Base-by-base conservation (phyloP, 2,797 vertebrate species). In the Ctenopoma kingsleyae region DNA sequence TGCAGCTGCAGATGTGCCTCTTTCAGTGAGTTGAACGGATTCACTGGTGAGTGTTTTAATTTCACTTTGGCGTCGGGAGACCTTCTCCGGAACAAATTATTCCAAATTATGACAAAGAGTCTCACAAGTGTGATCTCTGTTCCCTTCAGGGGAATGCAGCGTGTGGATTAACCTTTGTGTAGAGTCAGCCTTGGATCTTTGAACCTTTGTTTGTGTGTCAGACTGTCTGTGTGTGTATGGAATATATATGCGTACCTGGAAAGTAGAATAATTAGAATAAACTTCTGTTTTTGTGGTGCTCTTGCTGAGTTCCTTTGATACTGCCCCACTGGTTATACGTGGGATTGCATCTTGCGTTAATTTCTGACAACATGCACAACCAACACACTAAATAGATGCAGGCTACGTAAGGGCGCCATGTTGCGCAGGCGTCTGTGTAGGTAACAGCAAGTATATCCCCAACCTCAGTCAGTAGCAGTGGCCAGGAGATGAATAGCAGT, bases 21-120 rank as follows among this genome's bases (percentile, higher is more conserved):
- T 67, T 22, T 54, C 53, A 59, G 38, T 20, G 40, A 60, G 40
- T 20, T 8, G 16, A 35, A 62, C 57, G 53, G 51, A 70, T 70
- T 70, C 74, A 53, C 65, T 56, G 65, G 52, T 23, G 49, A 77
- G 74, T 64, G 71, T 80, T 80, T 83, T 83, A 57, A 80, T 80
- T 80, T 64, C 66, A 51, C 19, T 38, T 55, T 15, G 35, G 52
- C 15, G n/a, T 58, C 44, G 12, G 68, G 68, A 73, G 73, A 76
- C 55, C 23, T 63, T 47, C 35, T 74, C 51, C 32, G 12, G 63
- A 63, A 81, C 55, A 74, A 82, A 78, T 78, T 63, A 73, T 80
- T 77, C 56, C 41, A 62, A 76, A 83, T 83, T 55, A 76, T 77
- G 56, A 69, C 61, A 61, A 52, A 77, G 47, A 74, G 57, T 16